phyloP scores from a whole-genome alignment of 2,797 vertebrate species.

The Scomberomorus guttatus region DNA sequence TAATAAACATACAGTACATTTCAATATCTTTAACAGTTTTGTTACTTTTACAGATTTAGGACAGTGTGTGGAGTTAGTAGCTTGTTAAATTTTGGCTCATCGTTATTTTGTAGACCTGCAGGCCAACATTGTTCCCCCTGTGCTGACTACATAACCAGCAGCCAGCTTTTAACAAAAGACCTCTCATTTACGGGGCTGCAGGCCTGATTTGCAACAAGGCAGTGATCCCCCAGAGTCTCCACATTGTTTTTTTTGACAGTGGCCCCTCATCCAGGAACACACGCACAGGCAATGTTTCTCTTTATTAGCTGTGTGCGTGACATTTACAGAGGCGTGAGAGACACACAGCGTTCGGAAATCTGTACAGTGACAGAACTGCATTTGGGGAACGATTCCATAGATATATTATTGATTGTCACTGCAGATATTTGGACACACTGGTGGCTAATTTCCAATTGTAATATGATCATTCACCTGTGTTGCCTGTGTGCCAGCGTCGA shows the following conservation, averaged over 20 bases:
- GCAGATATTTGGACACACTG: not conserved
- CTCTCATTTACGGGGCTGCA: slow-evolving; percentile 54
- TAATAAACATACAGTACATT: not conserved
- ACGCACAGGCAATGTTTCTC: slow-evolving; percentile 26
- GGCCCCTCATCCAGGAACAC: slow-evolving; percentile 37
- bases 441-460: not conserved
- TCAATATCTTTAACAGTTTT: not conserved
- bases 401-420: not conserved
- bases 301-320: slow-evolving; percentile 28
- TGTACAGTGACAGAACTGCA: not conserved
- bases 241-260: slow-evolving; percentile 51
- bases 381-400: not conserved
- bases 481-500: not conserved
- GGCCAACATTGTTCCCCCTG: slow-evolving; percentile 42
- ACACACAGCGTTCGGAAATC: slow-evolving; percentile 24
- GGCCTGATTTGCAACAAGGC: slow-evolving; percentile 22
- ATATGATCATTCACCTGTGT: not conserved
- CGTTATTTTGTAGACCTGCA: not conserved
- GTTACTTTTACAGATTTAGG: not conserved
- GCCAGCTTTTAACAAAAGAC: slow-evolving; percentile 54
- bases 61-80: not conserved
- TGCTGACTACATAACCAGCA: slow-evolving; percentile 47
- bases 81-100: slow-evolving; percentile 11
- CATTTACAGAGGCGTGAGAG: slow-evolving; percentile 50
- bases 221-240: slow-evolving; percentile 7